phyloP scores from a whole-genome alignment of 2,888 invertebrate genomes.

The Metallyticus violacea region DNA sequence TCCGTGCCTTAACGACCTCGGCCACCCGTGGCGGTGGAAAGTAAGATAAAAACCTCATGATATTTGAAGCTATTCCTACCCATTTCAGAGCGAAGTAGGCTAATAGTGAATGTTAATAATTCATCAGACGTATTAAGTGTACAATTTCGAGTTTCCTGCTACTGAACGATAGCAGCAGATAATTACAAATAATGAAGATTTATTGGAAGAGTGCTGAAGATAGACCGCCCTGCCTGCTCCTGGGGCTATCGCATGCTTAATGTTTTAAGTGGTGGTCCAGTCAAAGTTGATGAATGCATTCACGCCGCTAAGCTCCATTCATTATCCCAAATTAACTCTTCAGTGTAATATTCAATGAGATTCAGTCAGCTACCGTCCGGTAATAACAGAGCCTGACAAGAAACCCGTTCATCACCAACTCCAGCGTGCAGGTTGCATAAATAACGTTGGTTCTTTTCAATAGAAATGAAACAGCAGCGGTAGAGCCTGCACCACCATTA shows the following conservation, averaged over 20 bases:
- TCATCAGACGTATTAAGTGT: neutral
- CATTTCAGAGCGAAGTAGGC: no score
- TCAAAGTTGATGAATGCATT: neutral
- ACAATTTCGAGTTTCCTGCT: neutral
- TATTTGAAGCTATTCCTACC: neutral
- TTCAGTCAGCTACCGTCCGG: neutral
- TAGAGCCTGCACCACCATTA: neutral
- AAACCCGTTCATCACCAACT: neutral
- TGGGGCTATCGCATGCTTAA: neutral
- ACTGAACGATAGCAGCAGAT: neutral
- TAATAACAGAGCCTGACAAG: neutral
- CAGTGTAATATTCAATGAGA: neutral
- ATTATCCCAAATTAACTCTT: neutral
- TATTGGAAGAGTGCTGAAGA: neutral
- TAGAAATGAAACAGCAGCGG: neutral
- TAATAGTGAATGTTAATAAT: neutral
- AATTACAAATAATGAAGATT: neutral
- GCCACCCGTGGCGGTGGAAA: no score
- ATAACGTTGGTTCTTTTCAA: neutral
- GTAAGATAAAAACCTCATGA: neutral
- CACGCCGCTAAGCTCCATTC: neutral
- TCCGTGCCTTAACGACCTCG: no score
- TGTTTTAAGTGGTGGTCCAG: neutral
- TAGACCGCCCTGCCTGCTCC: neutral
- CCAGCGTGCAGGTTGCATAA: neutral